Evolutionary conservation across 2,888 invertebrate genomes (phyloP).

Genomic region (Oxytorus armatus): DNA sequence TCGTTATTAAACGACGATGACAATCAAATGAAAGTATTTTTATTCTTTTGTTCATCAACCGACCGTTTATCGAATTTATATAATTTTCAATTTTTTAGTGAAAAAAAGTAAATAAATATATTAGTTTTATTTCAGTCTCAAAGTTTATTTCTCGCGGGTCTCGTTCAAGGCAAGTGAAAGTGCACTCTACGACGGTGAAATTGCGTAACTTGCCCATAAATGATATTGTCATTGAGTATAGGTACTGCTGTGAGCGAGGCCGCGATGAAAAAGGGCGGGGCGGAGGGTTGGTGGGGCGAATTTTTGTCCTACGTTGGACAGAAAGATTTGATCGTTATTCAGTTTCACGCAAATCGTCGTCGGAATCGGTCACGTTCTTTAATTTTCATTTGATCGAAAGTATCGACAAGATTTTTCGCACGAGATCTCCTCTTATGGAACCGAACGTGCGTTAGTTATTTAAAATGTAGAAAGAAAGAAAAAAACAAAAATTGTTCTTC

Average conservation of each 20-base stretch:
- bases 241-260: constrained; percentile 23
- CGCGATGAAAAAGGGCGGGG: constrained; percentile 20
- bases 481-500: neutral
- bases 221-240: constrained; percentile 80
- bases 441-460: neutral
- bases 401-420: neutral
- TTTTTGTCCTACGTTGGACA: constrained; percentile 48
- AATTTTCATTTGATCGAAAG: neutral
- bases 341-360: constrained; percentile 59
- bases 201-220: constrained; percentile 82
- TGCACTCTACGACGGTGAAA: constrained; percentile 77
- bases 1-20: constrained; percentile 16
- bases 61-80: neutral
- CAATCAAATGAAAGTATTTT: constrained; percentile 32
- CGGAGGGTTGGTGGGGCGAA: constrained; percentile 25
- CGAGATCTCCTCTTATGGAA: constrained; percentile 38
- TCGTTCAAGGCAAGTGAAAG: constrained; percentile 82
- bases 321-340: constrained; percentile 50
- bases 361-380: constrained; percentile 41
- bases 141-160: constrained; percentile 73
- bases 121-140: constrained; percentile 65
- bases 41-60: constrained; percentile 13
- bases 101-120: constrained; percentile 26
- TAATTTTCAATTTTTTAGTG: neutral
- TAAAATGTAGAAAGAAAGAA: neutral